Conservation (phyloP, 1,140 invertebrate genomes). For the Procambarus clarkii region DNA sequence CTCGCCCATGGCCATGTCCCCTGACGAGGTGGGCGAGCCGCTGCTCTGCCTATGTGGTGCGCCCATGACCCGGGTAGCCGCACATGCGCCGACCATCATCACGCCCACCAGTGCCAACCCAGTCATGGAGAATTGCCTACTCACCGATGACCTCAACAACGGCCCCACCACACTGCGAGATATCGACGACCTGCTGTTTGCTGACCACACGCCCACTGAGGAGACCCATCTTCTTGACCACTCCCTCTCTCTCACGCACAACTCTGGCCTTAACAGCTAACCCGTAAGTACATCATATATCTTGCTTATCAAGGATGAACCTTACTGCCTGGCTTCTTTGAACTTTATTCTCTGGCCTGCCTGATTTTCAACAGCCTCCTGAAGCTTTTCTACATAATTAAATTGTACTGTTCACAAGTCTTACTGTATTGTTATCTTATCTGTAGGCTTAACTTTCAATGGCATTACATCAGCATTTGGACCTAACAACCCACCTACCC, state of each 20-base stretch:
- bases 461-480: too few relatives aligned
- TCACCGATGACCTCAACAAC: conserved; percentile 70
- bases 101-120: conserved; percentile 57
- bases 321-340: too few relatives aligned
- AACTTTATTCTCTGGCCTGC: too few relatives aligned
- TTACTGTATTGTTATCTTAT: too few relatives aligned
- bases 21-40: conserved; percentile 63
- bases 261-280: conserved; percentile 62
- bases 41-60: conserved; percentile 72
- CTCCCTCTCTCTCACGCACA: conserved; percentile 52
- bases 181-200: conserved; percentile 75
- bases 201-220: conserved; percentile 78
- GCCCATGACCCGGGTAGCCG: conserved; percentile 72
- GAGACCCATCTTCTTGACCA: conserved; percentile 77
- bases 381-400: too few relatives aligned
- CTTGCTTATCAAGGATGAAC: not conserved
- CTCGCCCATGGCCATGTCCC: conserved; percentile 58
- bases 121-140: conserved; percentile 63
- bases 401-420: too few relatives aligned
- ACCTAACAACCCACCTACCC: too few relatives aligned
- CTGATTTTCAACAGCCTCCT: too few relatives aligned
- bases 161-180: conserved; percentile 68
- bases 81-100: conserved; percentile 64
- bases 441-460: too few relatives aligned
- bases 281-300: conserved; percentile 38